Evolutionary conservation across 1,140 invertebrate species (phyloP).

Genomic region (Drosophila simulans): DNA sequence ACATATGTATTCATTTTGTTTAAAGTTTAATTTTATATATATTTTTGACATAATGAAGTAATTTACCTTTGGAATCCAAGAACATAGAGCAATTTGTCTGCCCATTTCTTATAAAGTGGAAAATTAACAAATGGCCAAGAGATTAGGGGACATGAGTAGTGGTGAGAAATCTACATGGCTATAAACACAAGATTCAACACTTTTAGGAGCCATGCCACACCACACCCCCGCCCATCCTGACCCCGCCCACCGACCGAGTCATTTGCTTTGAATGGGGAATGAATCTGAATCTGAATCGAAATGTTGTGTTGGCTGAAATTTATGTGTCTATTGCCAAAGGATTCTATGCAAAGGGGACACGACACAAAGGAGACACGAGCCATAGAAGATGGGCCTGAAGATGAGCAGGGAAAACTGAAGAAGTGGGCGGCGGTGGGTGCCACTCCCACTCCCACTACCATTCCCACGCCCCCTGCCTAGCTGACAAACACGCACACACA

Average conservation of each 20-base stretch:
- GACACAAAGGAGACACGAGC: constrained; percentile 37
- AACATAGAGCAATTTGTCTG: not conserved
- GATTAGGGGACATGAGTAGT: constrained; percentile 31
- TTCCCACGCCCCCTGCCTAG: constrained; percentile 11
- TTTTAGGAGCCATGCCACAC: constrained; percentile 9
- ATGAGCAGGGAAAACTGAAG: constrained; percentile 16
- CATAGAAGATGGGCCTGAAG: constrained; percentile 23
- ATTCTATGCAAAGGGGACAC: constrained; percentile 51
- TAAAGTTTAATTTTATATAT: no score
- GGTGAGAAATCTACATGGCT: constrained; percentile 29
- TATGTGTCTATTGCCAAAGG: constrained; percentile 63
- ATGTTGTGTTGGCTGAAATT: constrained; percentile 56
- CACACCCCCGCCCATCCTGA: constrained; percentile 1
- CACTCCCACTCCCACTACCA: constrained; percentile 8
- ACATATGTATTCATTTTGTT: no score
- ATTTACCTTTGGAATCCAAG: not conserved
- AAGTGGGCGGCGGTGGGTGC: constrained; percentile 8
- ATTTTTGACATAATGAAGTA: no score
- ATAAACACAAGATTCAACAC: constrained; percentile 48
- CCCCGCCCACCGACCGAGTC: constrained; percentile 33
- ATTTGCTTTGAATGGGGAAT: constrained; percentile 52
- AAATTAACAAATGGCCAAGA: constrained; percentile 46
- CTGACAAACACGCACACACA: constrained; percentile 14
- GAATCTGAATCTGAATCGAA: constrained; percentile 63
- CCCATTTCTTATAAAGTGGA: constrained; percentile 7